A percentile compares a stretch with the other conserved stretches of the same genome.
Evolutionary conservation across 2,888 invertebrate species (phyloP).

Genomic region (Muschampia plurimacula): DNA sequence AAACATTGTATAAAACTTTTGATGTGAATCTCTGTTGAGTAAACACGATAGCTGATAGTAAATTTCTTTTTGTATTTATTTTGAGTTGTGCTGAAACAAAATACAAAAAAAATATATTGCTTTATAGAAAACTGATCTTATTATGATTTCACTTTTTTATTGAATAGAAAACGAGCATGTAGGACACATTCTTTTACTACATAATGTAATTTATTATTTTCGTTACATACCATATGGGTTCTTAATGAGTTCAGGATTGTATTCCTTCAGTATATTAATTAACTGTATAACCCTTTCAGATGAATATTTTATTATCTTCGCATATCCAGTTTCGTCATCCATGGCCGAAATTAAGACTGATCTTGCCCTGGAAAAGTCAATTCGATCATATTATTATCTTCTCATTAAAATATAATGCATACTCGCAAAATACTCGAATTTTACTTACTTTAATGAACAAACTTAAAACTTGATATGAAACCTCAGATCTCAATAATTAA

Average conservation of each 20-base stretch:
- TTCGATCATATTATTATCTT: too few species aligned
- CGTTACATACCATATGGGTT: constrained; percentile 10
- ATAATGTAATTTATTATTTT: too few species aligned
- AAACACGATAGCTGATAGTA: constrained; percentile 90
- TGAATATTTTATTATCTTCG: constrained; percentile 85
- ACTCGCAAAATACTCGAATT: too few species aligned
- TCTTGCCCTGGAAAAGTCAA: constrained; percentile 64
- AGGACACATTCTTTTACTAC: too few species aligned
- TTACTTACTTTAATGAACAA: too few species aligned
- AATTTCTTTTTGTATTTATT: constrained; percentile 65
- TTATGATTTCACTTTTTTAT: too few species aligned
- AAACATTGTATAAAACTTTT: constrained; percentile 89
- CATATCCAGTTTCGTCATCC: constrained; percentile 65
- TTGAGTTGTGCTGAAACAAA: constrained; percentile 46
- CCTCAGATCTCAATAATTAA: too few species aligned
- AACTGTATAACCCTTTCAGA: constrained; percentile 88
- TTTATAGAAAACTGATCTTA: not conserved
- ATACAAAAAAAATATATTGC: not conserved
- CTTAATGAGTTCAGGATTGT: constrained; percentile 65
- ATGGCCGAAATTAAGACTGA: constrained; percentile 82
- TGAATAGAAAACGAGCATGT: too few species aligned
- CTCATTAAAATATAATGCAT: too few species aligned
- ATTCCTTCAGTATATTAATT: constrained; percentile 86
- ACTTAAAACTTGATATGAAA: too few species aligned
- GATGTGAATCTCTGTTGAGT: constrained; percentile 90